Evolutionary conservation across 2,113 vertebrate genomes (phyloP), one percentile per base, ranked within the genome.

Genomic region (Oreotragus oreotragus): DNA sequence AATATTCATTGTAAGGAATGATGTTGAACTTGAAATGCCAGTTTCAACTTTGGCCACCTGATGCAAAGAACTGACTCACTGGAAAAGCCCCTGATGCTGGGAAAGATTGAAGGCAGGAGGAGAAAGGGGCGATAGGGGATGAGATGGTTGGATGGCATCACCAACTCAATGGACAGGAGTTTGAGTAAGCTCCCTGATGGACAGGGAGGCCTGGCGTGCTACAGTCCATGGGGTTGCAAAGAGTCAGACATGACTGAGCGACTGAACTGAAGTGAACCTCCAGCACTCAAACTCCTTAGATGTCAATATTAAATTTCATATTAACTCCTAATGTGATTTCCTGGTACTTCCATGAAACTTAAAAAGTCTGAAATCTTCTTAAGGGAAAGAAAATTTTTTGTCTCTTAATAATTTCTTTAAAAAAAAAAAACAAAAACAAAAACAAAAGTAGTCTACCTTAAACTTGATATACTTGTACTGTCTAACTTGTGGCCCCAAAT

Each of bases 231-330:
- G 33, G 4, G 64, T 66, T 2, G 15, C 64, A 21, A 36, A 66
- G 64, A 36, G 2, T 36, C 4, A 0, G 17, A 36, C 9, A 70
- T 36, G n/a, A 36, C n/a, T 70, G 17, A 36, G n/a, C 1, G 0
- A 36, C n/a, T 36, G 17, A 70, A 70, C 64, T 66, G n/a, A 36
- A 66, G 8, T 66, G 30, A 33, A 64, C 60, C 16, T 60, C 15
- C 6, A 83, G 64, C n/a, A 33, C 19, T 73, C 16, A 12, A 25
- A 19, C 6, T 55, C 60, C 39, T 45, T 53, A 53, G 94, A 55
- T 45, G 2, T 16, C 33, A 92, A 83, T 70, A 43, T 64, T 47
- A 91, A 87, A 17, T 94, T 88, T 84, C 84, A 28, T 3, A 79
- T 81, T 77, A 73, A 49, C 23, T 77, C 25, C 80, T 16, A 27